phyloP scores from a whole-genome alignment of 2,113 vertebrate species.

The Thryonomys swinderianus region DNA sequence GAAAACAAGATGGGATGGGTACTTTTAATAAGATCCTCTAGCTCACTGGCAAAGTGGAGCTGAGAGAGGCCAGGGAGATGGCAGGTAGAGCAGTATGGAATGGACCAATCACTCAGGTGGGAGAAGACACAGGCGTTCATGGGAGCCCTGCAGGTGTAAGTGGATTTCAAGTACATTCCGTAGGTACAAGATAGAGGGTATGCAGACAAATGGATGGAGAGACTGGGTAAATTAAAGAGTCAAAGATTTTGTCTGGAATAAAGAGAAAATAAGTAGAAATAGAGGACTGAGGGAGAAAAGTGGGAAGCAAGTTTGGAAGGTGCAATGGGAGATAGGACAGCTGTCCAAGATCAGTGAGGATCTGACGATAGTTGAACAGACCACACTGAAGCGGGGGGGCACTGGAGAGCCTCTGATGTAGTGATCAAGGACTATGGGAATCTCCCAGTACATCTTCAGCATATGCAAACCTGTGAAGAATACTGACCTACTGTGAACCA shows the following conservation, averaged over 20 bases:
- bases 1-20: no score
- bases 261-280: neutral
- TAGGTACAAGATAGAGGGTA: neutral
- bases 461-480: neutral
- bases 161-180: neutral
- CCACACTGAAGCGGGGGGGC: neutral
- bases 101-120: neutral
- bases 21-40: no score
- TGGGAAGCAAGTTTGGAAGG: neutral
- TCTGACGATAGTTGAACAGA: neutral
- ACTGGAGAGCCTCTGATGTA: neutral
- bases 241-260: neutral
- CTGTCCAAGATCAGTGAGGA: neutral
- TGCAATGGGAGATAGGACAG: neutral
- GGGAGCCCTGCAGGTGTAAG: neutral
- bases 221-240: neutral
- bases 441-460: neutral
- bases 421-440: neutral
- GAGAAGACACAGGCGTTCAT: neutral
- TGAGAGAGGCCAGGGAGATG: neutral
- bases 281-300: neutral
- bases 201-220: neutral
- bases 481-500: neutral
- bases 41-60: no score
- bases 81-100: neutral